Evolutionary conservation across 2,113 vertebrate genomes (phyloP).

Genomic region (Petaurus breviceps): DNA sequence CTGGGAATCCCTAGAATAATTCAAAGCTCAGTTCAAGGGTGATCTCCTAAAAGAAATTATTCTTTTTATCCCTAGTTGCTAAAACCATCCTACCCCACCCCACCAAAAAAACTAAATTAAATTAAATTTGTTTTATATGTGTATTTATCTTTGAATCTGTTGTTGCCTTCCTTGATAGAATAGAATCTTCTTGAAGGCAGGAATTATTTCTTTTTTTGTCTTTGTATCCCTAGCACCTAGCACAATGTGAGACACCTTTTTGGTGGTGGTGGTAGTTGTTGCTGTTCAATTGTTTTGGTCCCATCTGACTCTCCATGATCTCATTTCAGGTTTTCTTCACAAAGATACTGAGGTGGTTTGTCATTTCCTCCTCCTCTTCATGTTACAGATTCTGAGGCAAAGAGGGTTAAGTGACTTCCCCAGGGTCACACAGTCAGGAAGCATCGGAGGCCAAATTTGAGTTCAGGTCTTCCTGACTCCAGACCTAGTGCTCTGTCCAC

Average conservation of each 20-base stretch:
- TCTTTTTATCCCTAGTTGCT: background rate
- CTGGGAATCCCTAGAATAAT: background rate
- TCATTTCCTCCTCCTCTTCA: background rate
- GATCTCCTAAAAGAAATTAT: background rate
- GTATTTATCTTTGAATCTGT: conserved; percentile 24
- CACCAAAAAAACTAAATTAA: background rate
- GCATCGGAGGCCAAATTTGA: background rate
- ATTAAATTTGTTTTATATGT: background rate
- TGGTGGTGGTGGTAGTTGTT: background rate
- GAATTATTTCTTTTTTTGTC: background rate
- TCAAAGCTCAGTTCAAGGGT: conserved; percentile 14
- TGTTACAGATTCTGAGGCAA: background rate
- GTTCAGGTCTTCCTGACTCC: background rate
- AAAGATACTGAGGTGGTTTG: background rate
- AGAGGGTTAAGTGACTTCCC: background rate
- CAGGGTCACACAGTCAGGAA: background rate
- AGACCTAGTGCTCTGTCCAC: background rate
- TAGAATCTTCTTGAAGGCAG: conserved; percentile 17
- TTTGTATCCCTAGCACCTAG: background rate
- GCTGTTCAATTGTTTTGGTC: background rate
- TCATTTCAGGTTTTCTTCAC: background rate
- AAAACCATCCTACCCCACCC: background rate
- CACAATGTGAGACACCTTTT: background rate
- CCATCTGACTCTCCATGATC: background rate
- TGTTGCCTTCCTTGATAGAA: background rate